Evolutionary conservation across 2,797 vertebrate species (phyloP).

Genomic region (Pangasius mekongensis): DNA sequence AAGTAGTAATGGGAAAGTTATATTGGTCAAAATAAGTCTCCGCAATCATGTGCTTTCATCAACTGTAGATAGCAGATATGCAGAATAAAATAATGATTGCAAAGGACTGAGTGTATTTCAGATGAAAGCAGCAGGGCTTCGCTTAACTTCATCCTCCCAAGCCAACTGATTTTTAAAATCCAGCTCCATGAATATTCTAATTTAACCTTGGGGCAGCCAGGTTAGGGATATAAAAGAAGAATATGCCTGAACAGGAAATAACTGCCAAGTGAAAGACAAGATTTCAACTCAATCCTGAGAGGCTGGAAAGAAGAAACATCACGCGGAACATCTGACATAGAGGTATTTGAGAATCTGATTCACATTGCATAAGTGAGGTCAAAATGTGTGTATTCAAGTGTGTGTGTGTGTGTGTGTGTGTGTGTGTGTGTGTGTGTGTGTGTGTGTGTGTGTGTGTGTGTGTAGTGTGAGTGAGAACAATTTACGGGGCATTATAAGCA

Average conservation of each 20-base stretch:
- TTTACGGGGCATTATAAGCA: not conserved
- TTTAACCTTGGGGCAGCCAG: conserved; percentile 44
- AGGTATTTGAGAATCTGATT: conserved; percentile 13
- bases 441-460: not conserved
- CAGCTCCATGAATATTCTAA: conserved; percentile 53
- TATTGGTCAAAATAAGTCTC: conserved; percentile 37
- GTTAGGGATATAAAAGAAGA: conserved; percentile 33
- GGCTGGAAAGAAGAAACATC: conserved; percentile 8
- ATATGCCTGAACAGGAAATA: conserved; percentile 35
- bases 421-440: not conserved
- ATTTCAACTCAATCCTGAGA: conserved; percentile 7
- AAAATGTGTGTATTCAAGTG: not conserved
- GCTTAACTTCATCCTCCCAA: conserved; percentile 19
- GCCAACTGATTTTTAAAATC: conserved; percentile 15
- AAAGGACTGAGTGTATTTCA: conserved; percentile 31
- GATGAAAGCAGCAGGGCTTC: conserved; percentile 18
- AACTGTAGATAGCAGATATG: conserved; percentile 3
- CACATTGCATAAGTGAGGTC: not conserved
- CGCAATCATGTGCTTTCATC: conserved; percentile 27
- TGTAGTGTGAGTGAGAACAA: not conserved
- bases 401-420: not conserved
- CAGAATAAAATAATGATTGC: conserved; percentile 35
- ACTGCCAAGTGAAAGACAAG: conserved; percentile 23
- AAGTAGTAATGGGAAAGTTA: not conserved
- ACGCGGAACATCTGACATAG: not conserved